phyloP scores from a whole-genome alignment of 2,797 vertebrate genomes.

The Gymnocypris eckloni region DNA sequence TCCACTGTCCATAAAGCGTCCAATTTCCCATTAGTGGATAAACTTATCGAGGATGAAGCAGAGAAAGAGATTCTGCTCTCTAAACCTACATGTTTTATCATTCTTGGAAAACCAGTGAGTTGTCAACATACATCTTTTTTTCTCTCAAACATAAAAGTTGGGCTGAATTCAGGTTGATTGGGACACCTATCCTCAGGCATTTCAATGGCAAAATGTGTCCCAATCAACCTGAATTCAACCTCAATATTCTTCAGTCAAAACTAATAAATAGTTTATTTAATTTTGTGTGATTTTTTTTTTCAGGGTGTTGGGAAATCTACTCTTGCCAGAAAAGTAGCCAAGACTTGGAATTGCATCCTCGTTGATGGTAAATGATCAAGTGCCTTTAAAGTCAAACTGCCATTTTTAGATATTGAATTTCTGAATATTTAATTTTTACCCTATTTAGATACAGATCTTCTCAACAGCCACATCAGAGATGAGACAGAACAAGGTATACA shows the following conservation, averaged over 20 bases:
- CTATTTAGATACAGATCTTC: slow-evolving; percentile 84
- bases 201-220: background rate
- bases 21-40: slow-evolving; percentile 75
- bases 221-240: background rate
- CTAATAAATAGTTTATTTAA: background rate
- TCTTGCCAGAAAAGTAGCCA: slow-evolving; percentile 84
- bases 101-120: slow-evolving; percentile 93
- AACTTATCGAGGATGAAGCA: slow-evolving; percentile 86
- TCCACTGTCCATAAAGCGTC: slow-evolving; percentile 55
- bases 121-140: background rate
- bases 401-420: background rate
- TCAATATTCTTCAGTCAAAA: background rate
- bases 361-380: slow-evolving; percentile 84
- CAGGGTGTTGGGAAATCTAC: slow-evolving; percentile 92
- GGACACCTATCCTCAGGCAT: background rate
- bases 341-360: slow-evolving; percentile 86
- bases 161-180: background rate
- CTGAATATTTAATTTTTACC: slow-evolving; percentile 17
- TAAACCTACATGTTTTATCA: slow-evolving; percentile 88
- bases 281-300: background rate
- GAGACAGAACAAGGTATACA: slow-evolving; percentile 80
- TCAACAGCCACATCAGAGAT: slow-evolving; percentile 79
- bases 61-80: slow-evolving; percentile 81
- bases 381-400: background rate
- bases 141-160: background rate